phyloP scores from a whole-genome alignment of 2,113 vertebrate genomes.

The Malurus alboscapulatus region DNA sequence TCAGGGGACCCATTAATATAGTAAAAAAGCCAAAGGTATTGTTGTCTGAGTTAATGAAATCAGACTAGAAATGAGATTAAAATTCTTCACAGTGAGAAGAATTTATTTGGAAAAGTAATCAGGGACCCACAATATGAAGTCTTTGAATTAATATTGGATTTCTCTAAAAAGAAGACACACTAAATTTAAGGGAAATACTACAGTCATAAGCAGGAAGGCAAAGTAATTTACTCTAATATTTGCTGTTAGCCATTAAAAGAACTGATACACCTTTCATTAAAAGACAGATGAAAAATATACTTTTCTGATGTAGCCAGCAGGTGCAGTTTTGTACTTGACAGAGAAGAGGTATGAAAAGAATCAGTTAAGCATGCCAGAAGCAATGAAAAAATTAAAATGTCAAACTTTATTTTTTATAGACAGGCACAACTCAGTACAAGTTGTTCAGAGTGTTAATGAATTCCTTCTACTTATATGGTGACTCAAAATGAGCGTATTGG shows the following conservation, averaged over 20 bases:
- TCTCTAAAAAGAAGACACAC: neutral
- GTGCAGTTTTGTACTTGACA: neutral
- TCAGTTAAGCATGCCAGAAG: neutral
- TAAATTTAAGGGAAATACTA: neutral
- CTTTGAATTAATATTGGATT: neutral
- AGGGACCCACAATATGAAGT: neutral
- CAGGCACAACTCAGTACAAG: neutral
- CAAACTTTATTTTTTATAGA: neutral
- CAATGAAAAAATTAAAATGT: slow-evolving; percentile 15
- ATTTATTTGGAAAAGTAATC: neutral
- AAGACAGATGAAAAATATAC: neutral
- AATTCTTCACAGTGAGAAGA: neutral
- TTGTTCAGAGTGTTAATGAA: neutral
- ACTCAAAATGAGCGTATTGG: neutral
- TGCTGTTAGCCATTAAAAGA: neutral
- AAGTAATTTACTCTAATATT: neutral
- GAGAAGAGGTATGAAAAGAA: neutral
- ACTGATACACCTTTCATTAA: neutral
- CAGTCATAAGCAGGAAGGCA: neutral
- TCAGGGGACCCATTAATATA: neutral
- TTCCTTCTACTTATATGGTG: neutral
- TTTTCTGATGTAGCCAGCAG: neutral
- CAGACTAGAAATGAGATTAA: neutral
- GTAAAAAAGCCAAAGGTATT: neutral
- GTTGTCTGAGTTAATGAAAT: neutral